phyloP scores from a whole-genome alignment of 1,140 invertebrate species.

The Drosophila melanogaster region Release_6_plus_ISO1_MT NT_033779.5:12079001-12079500 shows the following conservation, averaged over 20 bases:
- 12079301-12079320: not conserved
- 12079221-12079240: conserved; percentile 66
- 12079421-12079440: not conserved
- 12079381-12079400: conserved; percentile 10
- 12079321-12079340: conserved; percentile 20
- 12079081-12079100: no score
- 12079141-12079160: conserved; percentile 49
- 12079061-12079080: no score
- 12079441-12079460: no score
- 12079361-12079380: conserved; percentile 1
- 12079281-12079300: conserved; percentile 11
- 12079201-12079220: conserved; percentile 70
- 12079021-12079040: no score
- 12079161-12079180: conserved; percentile 43
- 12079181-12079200: conserved; percentile 80
- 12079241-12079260: conserved; percentile 57
- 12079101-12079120: not conserved
- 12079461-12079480: no score
- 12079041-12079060: no score
- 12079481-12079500: no score
- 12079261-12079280: conserved; percentile 10
- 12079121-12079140: conserved; percentile 38
- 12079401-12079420: not conserved
- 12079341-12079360: conserved; percentile 5
- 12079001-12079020: no score